Evolutionary conservation across 2,888 invertebrate species (phyloP).

Genomic region (Corbicula japonica): DNA sequence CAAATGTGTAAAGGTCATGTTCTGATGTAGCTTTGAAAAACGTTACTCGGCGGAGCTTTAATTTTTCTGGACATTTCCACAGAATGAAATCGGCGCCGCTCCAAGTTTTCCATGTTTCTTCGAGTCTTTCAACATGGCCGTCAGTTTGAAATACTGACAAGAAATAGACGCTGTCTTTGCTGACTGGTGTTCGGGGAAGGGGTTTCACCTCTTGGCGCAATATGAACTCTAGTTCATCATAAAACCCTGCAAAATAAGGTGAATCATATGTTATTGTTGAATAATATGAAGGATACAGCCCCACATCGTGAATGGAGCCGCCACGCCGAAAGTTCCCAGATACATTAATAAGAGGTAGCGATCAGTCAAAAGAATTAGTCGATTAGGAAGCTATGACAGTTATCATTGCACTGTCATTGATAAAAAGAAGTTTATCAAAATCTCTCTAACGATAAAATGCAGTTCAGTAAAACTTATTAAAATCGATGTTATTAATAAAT

Average conservation of each 20-base stretch:
- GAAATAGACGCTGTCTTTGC: conserved; percentile 80
- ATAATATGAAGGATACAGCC: no score
- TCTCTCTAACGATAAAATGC: no score
- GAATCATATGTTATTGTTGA: no score
- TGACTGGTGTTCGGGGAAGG: conserved; percentile 80
- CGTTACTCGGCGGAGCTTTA: conserved; percentile 80
- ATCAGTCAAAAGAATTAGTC: no score
- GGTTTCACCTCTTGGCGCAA: conserved; percentile 69
- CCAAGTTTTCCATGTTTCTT: conserved; percentile 81
- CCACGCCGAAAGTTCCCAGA: no score
- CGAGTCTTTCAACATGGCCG: conserved; percentile 74
- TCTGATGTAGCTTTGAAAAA: conserved; percentile 75
- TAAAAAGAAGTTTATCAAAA: no score
- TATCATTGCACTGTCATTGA: no score
- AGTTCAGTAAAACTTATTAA: no score
- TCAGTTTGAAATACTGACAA: conserved; percentile 78
- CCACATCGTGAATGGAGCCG: no score
- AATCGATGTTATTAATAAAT: no score
- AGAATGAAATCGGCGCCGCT: conserved; percentile 81
- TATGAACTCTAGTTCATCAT: conserved; percentile 73
- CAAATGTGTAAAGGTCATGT: conserved; percentile 74
- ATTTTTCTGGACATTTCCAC: conserved; percentile 78
- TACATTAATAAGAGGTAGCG: no score
- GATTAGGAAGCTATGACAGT: no score
- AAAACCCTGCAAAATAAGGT: conserved; percentile 72